Evolutionary conservation across 2,888 invertebrate species (phyloP).

Genomic region (Monochamus alternatus): DNA sequence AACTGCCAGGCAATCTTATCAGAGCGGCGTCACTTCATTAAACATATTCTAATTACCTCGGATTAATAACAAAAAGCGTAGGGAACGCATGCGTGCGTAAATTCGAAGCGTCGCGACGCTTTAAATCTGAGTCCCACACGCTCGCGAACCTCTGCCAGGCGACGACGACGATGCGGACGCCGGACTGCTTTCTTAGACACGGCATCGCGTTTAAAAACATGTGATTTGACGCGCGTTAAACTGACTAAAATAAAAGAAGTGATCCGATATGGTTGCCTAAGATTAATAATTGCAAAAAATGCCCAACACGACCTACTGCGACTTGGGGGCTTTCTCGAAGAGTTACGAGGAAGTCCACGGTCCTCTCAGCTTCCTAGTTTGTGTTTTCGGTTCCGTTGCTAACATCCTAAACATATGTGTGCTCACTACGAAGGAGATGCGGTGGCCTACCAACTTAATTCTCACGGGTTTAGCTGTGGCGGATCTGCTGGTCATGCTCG

Average conservation of each 20-base stretch:
- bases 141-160: slow-evolving; percentile 24
- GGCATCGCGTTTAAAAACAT: slow-evolving; percentile 6
- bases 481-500: slow-evolving; percentile 94
- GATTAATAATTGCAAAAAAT: slow-evolving; percentile 18
- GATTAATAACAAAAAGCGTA: not conserved
- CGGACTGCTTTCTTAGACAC: not conserved
- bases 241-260: not conserved
- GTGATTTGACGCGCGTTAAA: slow-evolving; percentile 1
- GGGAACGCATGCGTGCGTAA: slow-evolving; percentile 23
- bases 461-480: slow-evolving; percentile 92
- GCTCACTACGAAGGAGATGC: slow-evolving; percentile 91
- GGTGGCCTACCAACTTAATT: slow-evolving; percentile 92
- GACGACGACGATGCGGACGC: slow-evolving; percentile 6
- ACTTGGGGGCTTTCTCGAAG: slow-evolving; percentile 76
- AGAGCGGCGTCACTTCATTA: not conserved
- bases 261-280: not conserved
- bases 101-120: slow-evolving; percentile 9
- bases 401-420: slow-evolving; percentile 95
- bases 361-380: slow-evolving; percentile 88
- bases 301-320: slow-evolving; percentile 65
- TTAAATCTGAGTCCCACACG: slow-evolving; percentile 19
- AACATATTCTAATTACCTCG: not conserved
- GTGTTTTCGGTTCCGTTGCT: slow-evolving; percentile 91
- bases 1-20: not conserved
- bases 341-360: slow-evolving; percentile 86